Base-by-base conservation (phyloP, 2,113 vertebrate species). In the Tympanuchus pallidicinctus region DNA sequence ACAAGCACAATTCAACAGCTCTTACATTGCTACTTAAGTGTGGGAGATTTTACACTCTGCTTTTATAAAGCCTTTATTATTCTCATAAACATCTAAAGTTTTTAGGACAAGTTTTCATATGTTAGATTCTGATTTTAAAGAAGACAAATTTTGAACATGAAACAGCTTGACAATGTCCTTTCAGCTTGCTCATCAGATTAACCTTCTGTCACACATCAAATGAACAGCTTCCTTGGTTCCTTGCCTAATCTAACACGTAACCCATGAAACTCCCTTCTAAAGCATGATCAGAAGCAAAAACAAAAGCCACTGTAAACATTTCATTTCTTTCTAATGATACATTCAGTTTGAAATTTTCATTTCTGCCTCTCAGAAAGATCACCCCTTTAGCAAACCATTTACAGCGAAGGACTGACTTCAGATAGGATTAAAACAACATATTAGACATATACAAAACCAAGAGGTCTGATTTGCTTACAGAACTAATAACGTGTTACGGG, bases 401-500 rank as follows among this genome's bases (percentile, higher is more conserved):
- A 76, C 61, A 87, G 43, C 45, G 70, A 87, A 3, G 20, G 48
- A 89, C 81, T 72, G 77, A 92, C 86, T 93, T 80, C 65, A 90
- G 76, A 90, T 36, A 65, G 66, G 63, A 84, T 86, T 96, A 92
- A 90, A 88, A 27, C 20, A 90, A 94, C 74, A 25, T 66, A 73
- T 40, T 69, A 93, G 70, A 90, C 40, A 82, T 48, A 94, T 2
- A 89, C 66, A 89, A 95, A 95, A 94, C 54, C 66, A 90, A 78
- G 63, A 40, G 59, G 32, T 48, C 83, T 59, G 52, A 82, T 72
- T 71, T 92, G 78, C 91, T 83, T 86, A 74, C 43, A 82, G 84
- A 38, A 96, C 87, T 91, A 89, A 95, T 92, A 82, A 94, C 40
- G 92, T 93, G 82, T 77, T 89, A 92, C n/a, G 60, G 64, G 67